Percentiles rank a stretch among this genome's conserved stretches.
Evolutionary conservation across 1,140 invertebrate genomes (phyloP).

Genomic region (Penaeus chinensis): DNA sequence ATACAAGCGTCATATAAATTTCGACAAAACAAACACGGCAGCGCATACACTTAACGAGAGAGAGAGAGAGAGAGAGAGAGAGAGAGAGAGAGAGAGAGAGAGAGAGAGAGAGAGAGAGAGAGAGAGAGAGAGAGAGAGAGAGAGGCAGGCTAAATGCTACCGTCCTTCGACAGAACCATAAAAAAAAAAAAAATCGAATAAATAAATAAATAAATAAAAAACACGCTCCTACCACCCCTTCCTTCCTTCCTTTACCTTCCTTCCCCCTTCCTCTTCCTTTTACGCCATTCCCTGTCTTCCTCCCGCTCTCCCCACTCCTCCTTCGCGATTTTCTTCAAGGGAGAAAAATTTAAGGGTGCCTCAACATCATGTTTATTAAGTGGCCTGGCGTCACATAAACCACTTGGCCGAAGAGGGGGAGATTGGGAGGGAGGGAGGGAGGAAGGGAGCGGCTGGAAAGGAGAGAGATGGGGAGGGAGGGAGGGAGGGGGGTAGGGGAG

Average conservation of each 20-base stretch:
- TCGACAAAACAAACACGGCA: too few species aligned
- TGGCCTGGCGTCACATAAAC: too few species aligned
- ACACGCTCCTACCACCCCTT: too few species aligned
- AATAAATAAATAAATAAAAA: not conserved
- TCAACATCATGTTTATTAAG: too few species aligned
- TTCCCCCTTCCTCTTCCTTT: too few species aligned
- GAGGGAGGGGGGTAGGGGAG: not conserved
- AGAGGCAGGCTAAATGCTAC: not conserved
- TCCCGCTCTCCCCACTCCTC: too few species aligned
- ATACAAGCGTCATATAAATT: too few species aligned
- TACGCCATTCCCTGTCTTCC: too few species aligned
- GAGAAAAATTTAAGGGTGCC: too few species aligned
- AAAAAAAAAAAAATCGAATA: not conserved
- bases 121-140: slow-evolving; percentile 22
- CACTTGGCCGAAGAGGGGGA: not conserved
- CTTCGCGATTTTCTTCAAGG: too few species aligned
- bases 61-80: slow-evolving; percentile 22
- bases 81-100: slow-evolving; percentile 17
- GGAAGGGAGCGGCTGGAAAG: not conserved
- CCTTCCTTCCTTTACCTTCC: too few species aligned
- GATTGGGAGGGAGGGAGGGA: not conserved
- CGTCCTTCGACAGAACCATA: too few species aligned
- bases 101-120: slow-evolving; percentile 40
- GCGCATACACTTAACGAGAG: not conserved
- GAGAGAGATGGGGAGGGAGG: not conserved